phyloP scores from a whole-genome alignment of 2,888 invertebrate genomes.

The Lithophane leautieri region DNA sequence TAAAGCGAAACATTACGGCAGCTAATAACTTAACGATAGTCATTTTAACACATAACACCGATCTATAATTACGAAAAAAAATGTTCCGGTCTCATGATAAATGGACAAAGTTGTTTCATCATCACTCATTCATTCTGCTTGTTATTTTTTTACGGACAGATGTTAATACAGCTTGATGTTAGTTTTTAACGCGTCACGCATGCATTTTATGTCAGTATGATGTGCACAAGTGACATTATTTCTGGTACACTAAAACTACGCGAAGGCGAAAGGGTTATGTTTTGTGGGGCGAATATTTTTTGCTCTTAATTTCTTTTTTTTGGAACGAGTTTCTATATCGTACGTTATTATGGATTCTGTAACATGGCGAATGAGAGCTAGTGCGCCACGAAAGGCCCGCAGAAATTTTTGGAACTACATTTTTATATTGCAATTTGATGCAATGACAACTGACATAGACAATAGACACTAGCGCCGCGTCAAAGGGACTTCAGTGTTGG shows the following conservation, averaged over 20 bases:
- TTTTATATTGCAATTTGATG: too few relatives aligned
- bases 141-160: constrained; percentile 57
- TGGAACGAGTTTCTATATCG: not conserved
- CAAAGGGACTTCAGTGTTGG: too few relatives aligned
- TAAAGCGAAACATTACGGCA: constrained; percentile 50
- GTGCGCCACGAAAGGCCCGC: too few relatives aligned
- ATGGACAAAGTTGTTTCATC: constrained; percentile 56
- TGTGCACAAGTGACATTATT: constrained; percentile 7
- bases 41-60: constrained; percentile 52
- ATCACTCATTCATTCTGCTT: constrained; percentile 44
- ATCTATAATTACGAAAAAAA: constrained; percentile 58
- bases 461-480: too few relatives aligned
- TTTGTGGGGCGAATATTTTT: constrained; percentile 3
- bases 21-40: constrained; percentile 60
- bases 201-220: constrained; percentile 13
- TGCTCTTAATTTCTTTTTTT: not conserved
- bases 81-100: constrained; percentile 53
- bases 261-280: constrained; percentile 20
- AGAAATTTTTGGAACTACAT: too few relatives aligned
- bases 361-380: too few relatives aligned
- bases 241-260: not conserved
- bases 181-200: constrained; percentile 31
- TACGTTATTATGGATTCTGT: too few relatives aligned
- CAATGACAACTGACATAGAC: too few relatives aligned
- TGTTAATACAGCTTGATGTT: constrained; percentile 44